Conservation (phyloP, 2,797 vertebrate species). For the Channa striata region DNA sequence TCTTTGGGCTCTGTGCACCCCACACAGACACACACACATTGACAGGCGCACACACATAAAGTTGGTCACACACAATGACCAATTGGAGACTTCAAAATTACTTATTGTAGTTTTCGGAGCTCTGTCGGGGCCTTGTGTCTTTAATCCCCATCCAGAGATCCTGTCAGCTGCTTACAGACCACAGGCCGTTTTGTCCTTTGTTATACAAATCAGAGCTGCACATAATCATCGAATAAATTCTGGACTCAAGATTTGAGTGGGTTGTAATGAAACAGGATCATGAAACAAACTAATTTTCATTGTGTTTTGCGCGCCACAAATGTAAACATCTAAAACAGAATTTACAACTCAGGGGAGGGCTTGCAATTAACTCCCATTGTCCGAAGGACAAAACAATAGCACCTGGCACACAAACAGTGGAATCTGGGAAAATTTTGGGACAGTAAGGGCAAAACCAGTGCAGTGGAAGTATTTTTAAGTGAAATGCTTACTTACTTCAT, state of each 20-base stretch:
- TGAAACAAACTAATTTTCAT: slow-evolving; percentile 55
- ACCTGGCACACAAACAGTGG: no score
- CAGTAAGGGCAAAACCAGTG: no score
- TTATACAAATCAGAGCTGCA: slow-evolving; percentile 75
- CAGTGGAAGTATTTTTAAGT: no score
- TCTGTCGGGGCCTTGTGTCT: slow-evolving; percentile 60
- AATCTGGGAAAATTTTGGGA: no score
- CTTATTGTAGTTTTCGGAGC: slow-evolving; percentile 57
- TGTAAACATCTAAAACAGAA: slow-evolving; percentile 64
- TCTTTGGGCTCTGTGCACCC: slow-evolving; percentile 46
- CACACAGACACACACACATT: slow-evolving; percentile 51
- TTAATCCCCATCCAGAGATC: slow-evolving; percentile 72
- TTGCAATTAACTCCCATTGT: no score
- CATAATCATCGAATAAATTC: slow-evolving; percentile 67
- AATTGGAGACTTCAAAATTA: slow-evolving; percentile 53
- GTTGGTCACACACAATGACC: slow-evolving; percentile 49
- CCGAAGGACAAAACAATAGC: no score
- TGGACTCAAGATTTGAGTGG: slow-evolving; percentile 48
- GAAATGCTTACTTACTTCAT: no score
- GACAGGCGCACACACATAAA: slow-evolving; percentile 38
- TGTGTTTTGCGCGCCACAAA: slow-evolving; percentile 47
- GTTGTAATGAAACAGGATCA: slow-evolving; percentile 54
- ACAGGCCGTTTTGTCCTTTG: slow-evolving; percentile 59
- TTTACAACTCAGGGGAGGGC: slow-evolving; percentile 26
- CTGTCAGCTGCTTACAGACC: slow-evolving; percentile 63